Percentiles rank a stretch among this genome's conserved stretches.
phyloP scores from a whole-genome alignment of 2,888 invertebrate genomes.

The Athalia cordata region DNA sequence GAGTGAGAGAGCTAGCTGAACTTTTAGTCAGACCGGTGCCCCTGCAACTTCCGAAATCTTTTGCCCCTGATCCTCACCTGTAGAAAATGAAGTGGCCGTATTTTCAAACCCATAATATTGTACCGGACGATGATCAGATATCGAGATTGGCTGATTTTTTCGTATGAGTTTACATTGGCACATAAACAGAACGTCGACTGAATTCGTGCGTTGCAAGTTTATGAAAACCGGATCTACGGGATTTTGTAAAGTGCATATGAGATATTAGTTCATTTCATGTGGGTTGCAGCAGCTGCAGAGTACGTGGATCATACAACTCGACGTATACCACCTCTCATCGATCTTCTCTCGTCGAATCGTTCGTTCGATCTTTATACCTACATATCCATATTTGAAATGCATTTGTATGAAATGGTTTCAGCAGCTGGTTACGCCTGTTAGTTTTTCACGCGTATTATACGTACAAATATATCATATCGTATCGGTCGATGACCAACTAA shows the following conservation, averaged over 20 bases:
- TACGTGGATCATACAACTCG: not conserved
- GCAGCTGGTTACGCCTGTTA: not conserved
- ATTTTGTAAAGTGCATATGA: too few relatives aligned
- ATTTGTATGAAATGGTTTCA: too few relatives aligned
- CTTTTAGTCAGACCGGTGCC: slow-evolving; percentile 1
- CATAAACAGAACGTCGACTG: too few relatives aligned
- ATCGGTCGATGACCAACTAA: slow-evolving; percentile 15
- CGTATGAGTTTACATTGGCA: not conserved
- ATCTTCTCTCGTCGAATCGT: not conserved
- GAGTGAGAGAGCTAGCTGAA: slow-evolving; percentile 48
- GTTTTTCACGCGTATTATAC: not conserved
- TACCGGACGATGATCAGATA: too few relatives aligned
- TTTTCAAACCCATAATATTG: too few relatives aligned
- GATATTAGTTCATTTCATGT: too few relatives aligned
- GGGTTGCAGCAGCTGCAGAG: too few relatives aligned
- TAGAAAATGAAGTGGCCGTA: not conserved
- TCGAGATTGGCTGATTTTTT: not conserved
- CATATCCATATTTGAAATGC: slow-evolving; percentile 1
- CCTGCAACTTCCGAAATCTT: not conserved
- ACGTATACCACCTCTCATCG: not conserved
- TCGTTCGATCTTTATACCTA: slow-evolving; percentile 1
- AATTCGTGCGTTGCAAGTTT: too few relatives aligned
- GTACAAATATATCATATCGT: not conserved
- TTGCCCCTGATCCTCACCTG: not conserved
- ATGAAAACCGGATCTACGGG: too few relatives aligned